Percentiles rank a stretch among this genome's conserved stretches.
Conservation (phyloP, 1,140 invertebrate species). For the Drosophila truncata region DNA sequence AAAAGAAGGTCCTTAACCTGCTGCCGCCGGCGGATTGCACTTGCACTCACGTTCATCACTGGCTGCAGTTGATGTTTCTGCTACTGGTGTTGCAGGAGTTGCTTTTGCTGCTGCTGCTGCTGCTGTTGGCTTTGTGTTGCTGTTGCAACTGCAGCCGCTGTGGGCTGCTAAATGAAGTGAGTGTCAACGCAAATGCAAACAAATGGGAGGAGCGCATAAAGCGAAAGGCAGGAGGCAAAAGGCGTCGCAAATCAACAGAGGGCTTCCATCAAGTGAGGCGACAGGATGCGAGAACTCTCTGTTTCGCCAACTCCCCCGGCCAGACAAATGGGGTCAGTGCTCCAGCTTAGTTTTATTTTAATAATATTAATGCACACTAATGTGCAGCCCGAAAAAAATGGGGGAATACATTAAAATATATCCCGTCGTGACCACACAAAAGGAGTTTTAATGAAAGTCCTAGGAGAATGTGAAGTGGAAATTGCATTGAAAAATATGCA, state of each 20-base stretch:
- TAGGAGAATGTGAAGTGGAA: conserved; percentile 4
- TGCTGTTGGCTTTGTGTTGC: conserved; percentile 35
- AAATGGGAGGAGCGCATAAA: conserved; percentile 63
- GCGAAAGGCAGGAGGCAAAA: conserved; percentile 63
- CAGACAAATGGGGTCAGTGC: conserved; percentile 59
- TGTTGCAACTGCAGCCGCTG: conserved; percentile 39
- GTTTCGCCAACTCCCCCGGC: conserved; percentile 27
- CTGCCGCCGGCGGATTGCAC: conserved; percentile 53
- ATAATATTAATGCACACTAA: conserved; percentile 58
- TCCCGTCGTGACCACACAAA: conserved; percentile 30
- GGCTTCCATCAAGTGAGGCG: conserved; percentile 50
- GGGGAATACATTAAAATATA: conserved; percentile 27
- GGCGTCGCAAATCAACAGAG: conserved; percentile 61
- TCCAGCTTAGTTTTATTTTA: conserved; percentile 57
- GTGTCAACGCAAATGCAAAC: conserved; percentile 81
- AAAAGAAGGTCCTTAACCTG: conserved; percentile 83
- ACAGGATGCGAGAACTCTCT: conserved; percentile 36
- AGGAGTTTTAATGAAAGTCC: conserved; percentile 37
- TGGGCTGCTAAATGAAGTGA: conserved; percentile 76
- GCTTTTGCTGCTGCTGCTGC: conserved; percentile 9
- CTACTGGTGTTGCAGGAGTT: conserved; percentile 19
- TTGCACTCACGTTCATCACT: conserved; percentile 45
- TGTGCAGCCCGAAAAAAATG: conserved; percentile 16
- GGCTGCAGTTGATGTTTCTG: conserved; percentile 18
- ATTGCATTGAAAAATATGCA: conserved; percentile 1